phyloP scores from a whole-genome alignment of 2,888 invertebrate genomes.

The Drosophila peninsularis region DNA sequence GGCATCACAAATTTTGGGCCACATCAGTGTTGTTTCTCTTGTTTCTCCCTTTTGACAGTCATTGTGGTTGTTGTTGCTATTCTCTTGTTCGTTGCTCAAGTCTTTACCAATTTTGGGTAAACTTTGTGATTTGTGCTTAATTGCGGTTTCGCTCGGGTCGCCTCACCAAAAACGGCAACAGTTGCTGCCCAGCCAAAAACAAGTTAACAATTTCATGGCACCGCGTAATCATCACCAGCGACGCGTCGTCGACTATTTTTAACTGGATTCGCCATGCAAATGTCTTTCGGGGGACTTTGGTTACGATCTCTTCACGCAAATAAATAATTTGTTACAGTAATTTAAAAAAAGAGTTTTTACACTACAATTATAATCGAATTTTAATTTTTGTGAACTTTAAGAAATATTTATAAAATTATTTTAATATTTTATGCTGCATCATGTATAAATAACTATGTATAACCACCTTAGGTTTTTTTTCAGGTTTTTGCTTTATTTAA shows the following conservation, averaged over 20 bases:
- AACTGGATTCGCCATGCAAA: slow-evolving; percentile 51
- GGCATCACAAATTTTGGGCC: slow-evolving; percentile 76
- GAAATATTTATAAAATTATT: no score
- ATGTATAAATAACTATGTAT: no score
- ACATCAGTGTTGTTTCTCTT: slow-evolving; percentile 32
- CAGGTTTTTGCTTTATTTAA: no score
- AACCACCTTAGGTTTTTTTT: no score
- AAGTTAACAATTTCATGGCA: slow-evolving; percentile 73
- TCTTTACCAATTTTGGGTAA: slow-evolving; percentile 59
- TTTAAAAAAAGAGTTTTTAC: no score
- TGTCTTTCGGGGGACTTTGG: slow-evolving; percentile 7
- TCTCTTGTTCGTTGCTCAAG: slow-evolving; percentile 42
- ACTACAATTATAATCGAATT: no score
- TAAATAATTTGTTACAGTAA: no score
- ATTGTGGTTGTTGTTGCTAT: slow-evolving; percentile 31
- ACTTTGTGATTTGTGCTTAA: slow-evolving; percentile 65
- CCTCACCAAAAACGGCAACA: slow-evolving; percentile 66
- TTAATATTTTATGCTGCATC: no score
- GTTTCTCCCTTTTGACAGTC: slow-evolving; percentile 38
- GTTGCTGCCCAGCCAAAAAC: slow-evolving; percentile 62
- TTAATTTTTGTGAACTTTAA: no score
- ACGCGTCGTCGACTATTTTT: slow-evolving; percentile 55
- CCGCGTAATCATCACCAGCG: slow-evolving; percentile 69
- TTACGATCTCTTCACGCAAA: background rate
- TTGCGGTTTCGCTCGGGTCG: slow-evolving; percentile 62